phyloP scores from a whole-genome alignment of 1,140 invertebrate species.

The Solenopsis invicta region DNA sequence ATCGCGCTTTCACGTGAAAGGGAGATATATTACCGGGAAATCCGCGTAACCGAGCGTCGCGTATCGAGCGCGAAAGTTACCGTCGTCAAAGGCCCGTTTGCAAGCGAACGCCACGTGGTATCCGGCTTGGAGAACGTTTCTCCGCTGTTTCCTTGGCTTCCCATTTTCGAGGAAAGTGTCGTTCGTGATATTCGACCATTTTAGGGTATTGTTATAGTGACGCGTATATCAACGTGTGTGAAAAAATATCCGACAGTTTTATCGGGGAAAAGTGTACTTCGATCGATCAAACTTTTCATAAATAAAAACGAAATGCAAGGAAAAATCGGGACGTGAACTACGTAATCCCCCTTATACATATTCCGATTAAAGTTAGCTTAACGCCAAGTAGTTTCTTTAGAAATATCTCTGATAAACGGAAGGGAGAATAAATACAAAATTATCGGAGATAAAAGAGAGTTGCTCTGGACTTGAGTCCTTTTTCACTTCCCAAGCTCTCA shows the following conservation, averaged over 20 bases:
- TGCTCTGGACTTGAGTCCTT: background rate
- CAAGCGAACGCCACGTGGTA: background rate
- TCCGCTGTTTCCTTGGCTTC: background rate
- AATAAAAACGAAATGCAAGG: background rate
- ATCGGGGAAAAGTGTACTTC: background rate
- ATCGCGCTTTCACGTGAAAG: constrained; percentile 51
- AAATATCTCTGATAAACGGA: background rate
- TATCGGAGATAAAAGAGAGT: background rate
- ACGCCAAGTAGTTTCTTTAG: background rate
- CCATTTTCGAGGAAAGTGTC: background rate
- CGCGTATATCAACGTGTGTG: background rate
- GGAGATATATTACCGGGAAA: constrained; percentile 70
- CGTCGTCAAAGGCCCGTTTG: constrained; percentile 35
- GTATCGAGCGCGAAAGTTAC: constrained; percentile 48
- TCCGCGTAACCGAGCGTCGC: constrained; percentile 64
- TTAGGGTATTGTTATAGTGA: background rate
- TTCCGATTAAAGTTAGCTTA: background rate
- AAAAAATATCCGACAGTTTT: background rate
- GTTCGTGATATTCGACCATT: constrained; percentile 16
- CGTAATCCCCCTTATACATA: background rate
- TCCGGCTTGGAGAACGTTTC: background rate
- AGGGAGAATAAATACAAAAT: constrained; percentile 9
- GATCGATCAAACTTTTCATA: constrained; percentile 4
- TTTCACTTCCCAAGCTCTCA: background rate
- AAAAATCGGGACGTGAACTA: background rate